Evolutionary conservation across 23 tunicate genomes (phyloP).

Genomic region (Phallusia fumigata): DNA sequence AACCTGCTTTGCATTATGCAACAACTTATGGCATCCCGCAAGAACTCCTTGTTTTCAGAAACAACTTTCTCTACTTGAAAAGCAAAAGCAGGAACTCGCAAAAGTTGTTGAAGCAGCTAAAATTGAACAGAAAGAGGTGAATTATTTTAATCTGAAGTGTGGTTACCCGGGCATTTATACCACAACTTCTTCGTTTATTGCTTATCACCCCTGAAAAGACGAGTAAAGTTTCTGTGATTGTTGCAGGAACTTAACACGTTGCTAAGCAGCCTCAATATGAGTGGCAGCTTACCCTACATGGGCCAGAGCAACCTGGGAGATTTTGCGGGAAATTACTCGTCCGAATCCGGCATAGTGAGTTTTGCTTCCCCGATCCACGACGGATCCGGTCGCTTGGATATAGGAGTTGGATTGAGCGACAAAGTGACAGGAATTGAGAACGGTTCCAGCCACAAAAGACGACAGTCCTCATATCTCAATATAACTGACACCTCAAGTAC

Average conservation of each 20-base stretch:
- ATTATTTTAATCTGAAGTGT: too few relatives aligned
- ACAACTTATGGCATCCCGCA: too few relatives aligned
- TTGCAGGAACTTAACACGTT: slow-evolving; percentile 60
- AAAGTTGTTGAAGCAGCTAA: slow-evolving; percentile 19
- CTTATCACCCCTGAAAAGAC: too few relatives aligned
- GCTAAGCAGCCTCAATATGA: slow-evolving; percentile 50
- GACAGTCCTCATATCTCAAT: neutral
- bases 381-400: too few relatives aligned
- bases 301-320: neutral
- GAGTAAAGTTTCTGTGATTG: neutral
- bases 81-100: slow-evolving; percentile 54
- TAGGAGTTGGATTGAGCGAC: neutral
- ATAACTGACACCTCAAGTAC: neutral
- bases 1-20: too few relatives aligned
- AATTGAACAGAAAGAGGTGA: slow-evolving; percentile 33
- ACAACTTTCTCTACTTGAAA: slow-evolving; percentile 36
- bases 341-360: slow-evolving; percentile 5
- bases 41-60: slow-evolving; percentile 20
- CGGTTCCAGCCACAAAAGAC: neutral
- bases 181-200: too few relatives aligned
- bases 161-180: too few relatives aligned
- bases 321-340: neutral
- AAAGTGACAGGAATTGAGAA: neutral
- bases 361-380: neutral
- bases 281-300: slow-evolving; percentile 52